Base-by-base conservation (phyloP, 2,888 invertebrate genomes). In the Panopea generosa region DNA sequence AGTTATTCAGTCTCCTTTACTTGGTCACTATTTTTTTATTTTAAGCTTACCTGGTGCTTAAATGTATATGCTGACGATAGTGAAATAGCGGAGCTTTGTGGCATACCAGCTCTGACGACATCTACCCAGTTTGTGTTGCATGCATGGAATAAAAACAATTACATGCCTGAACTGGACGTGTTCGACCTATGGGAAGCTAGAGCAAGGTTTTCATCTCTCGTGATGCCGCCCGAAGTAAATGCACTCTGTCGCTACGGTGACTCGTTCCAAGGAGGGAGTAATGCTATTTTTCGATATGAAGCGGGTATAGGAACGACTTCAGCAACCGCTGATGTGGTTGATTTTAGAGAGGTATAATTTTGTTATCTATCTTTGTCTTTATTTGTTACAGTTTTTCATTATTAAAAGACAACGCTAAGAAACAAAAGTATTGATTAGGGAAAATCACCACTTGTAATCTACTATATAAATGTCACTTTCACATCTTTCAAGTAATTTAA, bases 91-190 rank as follows among this genome's bases (percentile, higher is more conserved):
- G 68, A 79, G 26, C 26, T 87, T 33, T 85, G 86, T 59, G 87
- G 87, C 11, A 74, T 86, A 11, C 82, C 84, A 6, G 40, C 63
- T 0, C 72, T 87, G 2, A 76, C 78, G 40, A 29, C 52, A 11
- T 33, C 67, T 50, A 83, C 87, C 2, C 66, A 68, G 20, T 60
- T 87, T 9, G 68, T 82, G 7, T 62, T 88, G 7, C 79, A 82
- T 43, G 80, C 81, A 0, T 86, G 82, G 78, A 84, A 85, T 55
- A 83, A 83, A 71, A 81, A 88, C 67, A 86, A 86, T 57, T 65
- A 59, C 45, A 24, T 87, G n/a, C 81, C 83, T 6, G 55, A 60
- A n/a, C 47, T 73, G 1, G 62, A 67, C n/a, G 70, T 77, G 7
- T 84, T 79, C 45, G 50, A 75, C 33, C 65, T 77, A 1, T 85